Evolutionary conservation across 2,113 vertebrate species (phyloP), one percentile per base, ranked within the genome.

Genomic region (Gopherus evgoodei): DNA sequence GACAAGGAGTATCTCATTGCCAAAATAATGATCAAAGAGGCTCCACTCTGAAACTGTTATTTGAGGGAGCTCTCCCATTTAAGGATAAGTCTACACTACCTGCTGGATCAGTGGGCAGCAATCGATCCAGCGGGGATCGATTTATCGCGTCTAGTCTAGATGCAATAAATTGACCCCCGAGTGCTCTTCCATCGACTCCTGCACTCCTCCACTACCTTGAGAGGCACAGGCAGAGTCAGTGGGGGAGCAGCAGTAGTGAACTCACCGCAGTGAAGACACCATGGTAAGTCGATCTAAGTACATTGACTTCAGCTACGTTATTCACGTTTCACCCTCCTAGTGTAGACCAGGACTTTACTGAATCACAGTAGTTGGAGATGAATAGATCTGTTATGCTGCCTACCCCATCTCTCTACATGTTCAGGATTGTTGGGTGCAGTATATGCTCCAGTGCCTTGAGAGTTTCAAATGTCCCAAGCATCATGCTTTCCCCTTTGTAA

Each of bases 41-140:
- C 83, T 84, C 72, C 80, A 69, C 81, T 6, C 78, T 91, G 31
- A 82, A 49, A 89, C 91, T 88, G 81, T 79, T 92, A 54, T 91
- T 86, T 93, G 75, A 84, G 95, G 84, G 92, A 93, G 53, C 88
- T 95, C 65, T 93, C 97, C 82, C 52, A 57, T 84, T 87, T 86
- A 47, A 93, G 10, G 47, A 10, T 49, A 49, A 12, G 49, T 49
- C 49, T 49, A 49, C 49, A 49, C 49, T 49, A 49, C 49, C 49
- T 11, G 49, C 49, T 12, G 11, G 49, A 49, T 49, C 11, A 1
- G 49, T 49, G 49, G 49, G 49, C 49, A 49, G 49, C 49, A 11
- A 49, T 49, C 49, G 49, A 49, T 49, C 49, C 49, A 49, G 49
- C 3, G 11, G 49, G 11, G 49, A 49, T 49, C 11, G 11, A 49